Percentiles rank a stretch among this genome's conserved stretches.
Evolutionary conservation across 2,113 vertebrate species (phyloP).

Genomic region (Origma solitaria): DNA sequence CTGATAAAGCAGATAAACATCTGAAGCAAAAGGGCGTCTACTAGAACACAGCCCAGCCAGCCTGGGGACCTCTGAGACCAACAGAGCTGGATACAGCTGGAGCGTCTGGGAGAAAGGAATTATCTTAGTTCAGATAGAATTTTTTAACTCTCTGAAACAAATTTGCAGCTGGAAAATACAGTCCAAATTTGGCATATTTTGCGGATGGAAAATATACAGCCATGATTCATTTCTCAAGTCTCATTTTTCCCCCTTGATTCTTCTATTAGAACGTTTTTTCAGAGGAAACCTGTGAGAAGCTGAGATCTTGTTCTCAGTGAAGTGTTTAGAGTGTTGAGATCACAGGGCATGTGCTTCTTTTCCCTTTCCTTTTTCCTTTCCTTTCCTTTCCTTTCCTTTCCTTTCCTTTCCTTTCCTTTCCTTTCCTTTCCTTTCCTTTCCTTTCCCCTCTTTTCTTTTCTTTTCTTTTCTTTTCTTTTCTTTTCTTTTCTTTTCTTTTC

Average conservation of each 20-base stretch:
- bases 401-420: no score
- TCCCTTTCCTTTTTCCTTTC: no score
- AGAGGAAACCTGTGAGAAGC: background rate
- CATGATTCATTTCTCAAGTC: background rate
- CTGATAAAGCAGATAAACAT: constrained; percentile 9
- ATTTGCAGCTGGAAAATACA: background rate
- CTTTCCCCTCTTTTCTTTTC: no score
- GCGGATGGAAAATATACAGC: background rate
- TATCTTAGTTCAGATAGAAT: background rate
- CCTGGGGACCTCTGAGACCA: background rate
- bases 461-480: no score
- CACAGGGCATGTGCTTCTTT: background rate
- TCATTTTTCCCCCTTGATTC: background rate
- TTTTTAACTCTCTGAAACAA: background rate
- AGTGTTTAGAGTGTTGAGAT: background rate
- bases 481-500: no score
- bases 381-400: no score
- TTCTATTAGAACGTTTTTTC: background rate
- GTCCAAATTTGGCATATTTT: background rate
- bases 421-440: no score
- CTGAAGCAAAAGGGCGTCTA: background rate
- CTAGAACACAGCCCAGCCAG: background rate
- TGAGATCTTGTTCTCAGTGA: background rate
- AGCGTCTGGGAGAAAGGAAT: background rate
- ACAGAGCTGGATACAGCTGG: background rate